Evolutionary conservation across 2,888 invertebrate genomes (phyloP).

Genomic region (Ichneumoninae sp.): DNA sequence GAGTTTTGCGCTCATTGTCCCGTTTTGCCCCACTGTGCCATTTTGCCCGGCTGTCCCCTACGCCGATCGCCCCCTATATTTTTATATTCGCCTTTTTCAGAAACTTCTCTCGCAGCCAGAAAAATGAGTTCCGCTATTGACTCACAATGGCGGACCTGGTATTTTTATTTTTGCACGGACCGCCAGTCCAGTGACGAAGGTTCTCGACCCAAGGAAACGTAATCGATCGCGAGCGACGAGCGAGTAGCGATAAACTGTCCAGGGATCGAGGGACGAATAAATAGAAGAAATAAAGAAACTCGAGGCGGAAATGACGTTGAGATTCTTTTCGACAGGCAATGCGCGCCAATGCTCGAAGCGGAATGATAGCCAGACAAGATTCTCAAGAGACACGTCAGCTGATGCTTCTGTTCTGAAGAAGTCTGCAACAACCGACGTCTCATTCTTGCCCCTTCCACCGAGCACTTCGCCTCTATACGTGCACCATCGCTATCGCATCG

Average conservation of each 20-base stretch:
- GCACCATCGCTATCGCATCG: not conserved
- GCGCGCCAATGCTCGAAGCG: constrained; percentile 20
- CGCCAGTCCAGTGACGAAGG: constrained; percentile 1
- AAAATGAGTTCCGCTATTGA: not conserved
- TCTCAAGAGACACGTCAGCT: constrained; percentile 37
- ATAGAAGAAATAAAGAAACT: constrained; percentile 27
- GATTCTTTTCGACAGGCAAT: constrained; percentile 22
- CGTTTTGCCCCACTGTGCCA: too few species aligned
- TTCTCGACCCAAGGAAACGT: constrained; percentile 14
- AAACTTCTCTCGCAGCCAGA: not conserved
- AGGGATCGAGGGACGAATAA: constrained; percentile 16
- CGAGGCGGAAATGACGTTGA: constrained; percentile 55
- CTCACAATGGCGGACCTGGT: not conserved
- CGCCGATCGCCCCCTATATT: not conserved
- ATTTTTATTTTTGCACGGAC: not conserved
- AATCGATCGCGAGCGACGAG: constrained; percentile 18
- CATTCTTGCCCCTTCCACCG: constrained; percentile 37
- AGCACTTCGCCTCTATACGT: constrained; percentile 2
- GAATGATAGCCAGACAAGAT: constrained; percentile 51
- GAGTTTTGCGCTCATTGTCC: too few species aligned
- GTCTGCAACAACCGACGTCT: constrained; percentile 19
- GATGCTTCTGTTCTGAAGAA: constrained; percentile 31
- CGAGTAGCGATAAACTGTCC: not conserved
- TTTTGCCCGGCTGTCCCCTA: not conserved
- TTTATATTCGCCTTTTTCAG: not conserved